Conservation (phyloP, 2,797 vertebrate genomes). For the Acrossocheilus fasciatus region DNA sequence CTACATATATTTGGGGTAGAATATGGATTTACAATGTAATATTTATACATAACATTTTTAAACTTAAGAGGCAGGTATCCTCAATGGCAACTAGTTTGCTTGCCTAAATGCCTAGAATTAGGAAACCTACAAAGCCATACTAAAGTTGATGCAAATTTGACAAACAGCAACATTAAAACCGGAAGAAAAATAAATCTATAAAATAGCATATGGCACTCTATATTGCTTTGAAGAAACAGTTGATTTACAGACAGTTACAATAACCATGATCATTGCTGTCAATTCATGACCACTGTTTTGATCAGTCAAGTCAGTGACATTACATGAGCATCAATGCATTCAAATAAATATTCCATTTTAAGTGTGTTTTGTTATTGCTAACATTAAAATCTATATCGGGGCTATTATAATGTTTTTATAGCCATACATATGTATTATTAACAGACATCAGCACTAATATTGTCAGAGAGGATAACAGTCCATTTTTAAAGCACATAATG, state of each 20-base stretch:
- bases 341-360: conserved; percentile 76
- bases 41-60: conserved; percentile 57
- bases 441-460: conserved; percentile 63
- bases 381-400: conserved; percentile 75
- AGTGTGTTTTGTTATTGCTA: conserved; percentile 79
- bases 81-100: conserved; percentile 72
- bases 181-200: conserved; percentile 44
- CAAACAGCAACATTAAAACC: conserved; percentile 66
- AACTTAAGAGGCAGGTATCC: conserved; percentile 54
- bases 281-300: conserved; percentile 54
- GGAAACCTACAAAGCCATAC: conserved; percentile 71
- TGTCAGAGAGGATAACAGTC: conserved; percentile 80
- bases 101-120: conserved; percentile 71
- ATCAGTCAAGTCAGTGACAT: conserved; percentile 41
- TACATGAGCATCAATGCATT: conserved; percentile 72
- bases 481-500: conserved; percentile 67
- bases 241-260: conserved; percentile 55
- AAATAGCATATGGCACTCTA: conserved; percentile 72
- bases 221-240: conserved; percentile 77
- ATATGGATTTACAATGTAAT: conserved; percentile 52
- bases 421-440: conserved; percentile 60
- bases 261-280: conserved; percentile 56
- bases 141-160: conserved; percentile 61
- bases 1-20: conserved; percentile 40
- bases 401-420: conserved; percentile 63